Conservation (phyloP, 37 sponge, comb jelly and placozoan genomes). For the Tethya wilhelma region DNA sequence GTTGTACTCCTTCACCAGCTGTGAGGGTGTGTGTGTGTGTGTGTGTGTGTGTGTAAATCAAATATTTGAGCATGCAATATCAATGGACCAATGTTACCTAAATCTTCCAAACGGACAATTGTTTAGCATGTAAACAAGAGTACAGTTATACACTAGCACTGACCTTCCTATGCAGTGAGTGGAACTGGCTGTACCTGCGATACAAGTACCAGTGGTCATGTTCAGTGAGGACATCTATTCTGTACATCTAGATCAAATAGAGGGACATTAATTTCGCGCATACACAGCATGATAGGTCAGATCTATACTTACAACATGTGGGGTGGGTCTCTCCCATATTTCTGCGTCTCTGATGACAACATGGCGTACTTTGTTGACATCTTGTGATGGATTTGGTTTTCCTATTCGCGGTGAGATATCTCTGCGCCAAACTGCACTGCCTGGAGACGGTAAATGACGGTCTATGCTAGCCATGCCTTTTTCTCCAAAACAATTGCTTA, state of each 20-base stretch:
- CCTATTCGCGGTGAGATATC: constrained; percentile 1
- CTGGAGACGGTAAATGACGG: constrained; percentile 59
- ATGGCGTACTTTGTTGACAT: constrained; percentile 57
- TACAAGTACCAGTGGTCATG: constrained; percentile 87
- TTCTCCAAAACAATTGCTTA: neutral
- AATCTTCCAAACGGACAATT: neutral
- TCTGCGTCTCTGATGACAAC: constrained; percentile 71
- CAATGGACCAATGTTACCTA: neutral
- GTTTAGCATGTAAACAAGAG: neutral
- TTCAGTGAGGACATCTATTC: constrained; percentile 87
- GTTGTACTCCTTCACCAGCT: constrained; percentile 76
- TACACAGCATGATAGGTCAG: neutral
- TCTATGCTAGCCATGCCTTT: constrained; percentile 55
- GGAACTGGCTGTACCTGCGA: constrained; percentile 90
- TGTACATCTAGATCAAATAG: constrained; percentile 25
- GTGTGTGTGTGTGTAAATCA: neutral
- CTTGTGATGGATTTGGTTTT: neutral
- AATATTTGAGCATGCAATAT: no score
- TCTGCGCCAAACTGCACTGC: constrained; percentile 65
- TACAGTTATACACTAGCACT: neutral
- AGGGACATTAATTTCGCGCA: neutral
- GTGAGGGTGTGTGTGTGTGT: neutral
- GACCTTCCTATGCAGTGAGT: constrained; percentile 83
- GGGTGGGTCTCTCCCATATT: constrained; percentile 51
- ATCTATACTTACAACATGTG: constrained; percentile 60